Base-by-base conservation (phyloP, 2,888 invertebrate genomes). In the Callyntrura guangdongensis region DNA sequence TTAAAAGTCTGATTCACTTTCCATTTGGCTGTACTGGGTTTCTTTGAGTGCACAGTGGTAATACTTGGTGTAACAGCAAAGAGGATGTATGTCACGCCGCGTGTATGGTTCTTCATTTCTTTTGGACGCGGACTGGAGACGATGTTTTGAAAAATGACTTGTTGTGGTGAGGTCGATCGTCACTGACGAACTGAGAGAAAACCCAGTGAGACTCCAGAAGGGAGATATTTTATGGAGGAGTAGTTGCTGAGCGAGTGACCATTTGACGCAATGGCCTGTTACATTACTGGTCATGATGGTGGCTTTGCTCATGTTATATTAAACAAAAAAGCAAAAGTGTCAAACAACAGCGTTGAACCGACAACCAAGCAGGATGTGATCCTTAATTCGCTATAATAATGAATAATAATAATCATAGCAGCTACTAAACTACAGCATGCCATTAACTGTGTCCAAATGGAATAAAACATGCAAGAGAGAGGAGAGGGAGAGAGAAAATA, bases 341-440 rank as follows among this genome's bases (percentile, higher is more conserved):
- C 22, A 74, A 85, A 56, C 64, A 90, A 81, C 64, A 89, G 69
- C 64, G 86, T 86, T 81, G 85, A 69, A 36, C 36, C 14, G 25
- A 74, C 49, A 36, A 74, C 47, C 69, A 84, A 90, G 92, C 94
- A 94, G 94, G 94, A 94, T 94, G 93, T 92, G 93, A 93, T 93
- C 93, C 93, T 93, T 94, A 93, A 93, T 93, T 92, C 82, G 87
- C 89, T 86, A 88, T 90, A 90, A 87, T 91, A 86, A 88, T 82
- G 85, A 87, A 86, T 81, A 77, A 88, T 92, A 85, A 87, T 90
- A 85, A 74, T 79, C 36, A 74, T 85, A 25, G 9, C 36, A 47
- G 36, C 59, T 56, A 56, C 61, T 17, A 36, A 59, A 9, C 20
- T 81, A 8, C 47, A 61, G 11, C 81, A 81, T 81, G 61, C 14